phyloP scores from a whole-genome alignment of 2,797 vertebrate genomes.

The Diglossa cyanea region DNA sequence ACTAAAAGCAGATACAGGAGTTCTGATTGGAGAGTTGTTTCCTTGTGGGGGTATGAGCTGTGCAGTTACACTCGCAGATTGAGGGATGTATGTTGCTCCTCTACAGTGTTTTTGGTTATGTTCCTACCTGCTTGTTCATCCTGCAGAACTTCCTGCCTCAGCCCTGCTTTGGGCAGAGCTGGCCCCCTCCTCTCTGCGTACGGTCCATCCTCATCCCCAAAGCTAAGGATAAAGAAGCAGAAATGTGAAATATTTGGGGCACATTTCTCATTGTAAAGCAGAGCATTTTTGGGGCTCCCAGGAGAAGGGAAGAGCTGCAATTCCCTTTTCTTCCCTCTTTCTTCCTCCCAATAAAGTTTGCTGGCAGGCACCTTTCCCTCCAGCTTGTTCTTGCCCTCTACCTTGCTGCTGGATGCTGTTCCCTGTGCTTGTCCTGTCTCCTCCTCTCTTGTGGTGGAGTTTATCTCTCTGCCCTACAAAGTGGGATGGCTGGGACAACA shows the following conservation, averaged over 20 bases:
- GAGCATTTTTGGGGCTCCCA: background rate
- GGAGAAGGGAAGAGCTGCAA: background rate
- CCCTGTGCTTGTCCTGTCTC: background rate
- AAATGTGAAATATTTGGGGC: background rate
- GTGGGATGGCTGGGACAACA: rapidly evolving
- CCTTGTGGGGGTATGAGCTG: background rate
- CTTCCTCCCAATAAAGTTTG: background rate
- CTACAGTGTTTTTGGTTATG: background rate
- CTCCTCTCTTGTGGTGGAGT: background rate
- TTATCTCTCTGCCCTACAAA: background rate
- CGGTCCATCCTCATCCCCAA: background rate
- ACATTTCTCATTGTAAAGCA: background rate
- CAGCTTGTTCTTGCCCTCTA: background rate
- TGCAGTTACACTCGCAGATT: background rate
- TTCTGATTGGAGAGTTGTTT: background rate
- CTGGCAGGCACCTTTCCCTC: background rate
- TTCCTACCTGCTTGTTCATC: background rate
- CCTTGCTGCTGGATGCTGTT: background rate
- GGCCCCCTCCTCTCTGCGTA: rapidly evolving
- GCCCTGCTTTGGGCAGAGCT: background rate
- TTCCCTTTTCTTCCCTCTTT: background rate
- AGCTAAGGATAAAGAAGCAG: background rate
- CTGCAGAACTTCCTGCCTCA: background rate
- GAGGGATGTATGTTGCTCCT: background rate
- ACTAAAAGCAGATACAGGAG: conserved; percentile 22